Percentiles rank a stretch among this genome's conserved stretches.
phyloP scores from a whole-genome alignment of 1,140 invertebrate genomes.

The Drosophila kanapiae region DNA sequence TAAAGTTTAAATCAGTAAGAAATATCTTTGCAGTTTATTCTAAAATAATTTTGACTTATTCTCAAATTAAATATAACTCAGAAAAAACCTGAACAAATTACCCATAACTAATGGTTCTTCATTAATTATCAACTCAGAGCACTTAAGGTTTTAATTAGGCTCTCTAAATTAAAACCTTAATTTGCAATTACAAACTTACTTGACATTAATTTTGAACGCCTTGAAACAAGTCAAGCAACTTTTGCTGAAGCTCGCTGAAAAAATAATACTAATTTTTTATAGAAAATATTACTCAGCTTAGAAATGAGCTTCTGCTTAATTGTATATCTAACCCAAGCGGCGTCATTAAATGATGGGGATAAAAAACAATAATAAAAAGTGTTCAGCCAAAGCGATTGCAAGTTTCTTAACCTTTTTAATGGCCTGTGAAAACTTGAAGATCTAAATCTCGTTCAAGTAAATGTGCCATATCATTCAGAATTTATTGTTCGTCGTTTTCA shows the following conservation, averaged over 20 bases:
- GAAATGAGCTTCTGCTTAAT: slow-evolving; percentile 2
- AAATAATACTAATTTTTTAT: background rate
- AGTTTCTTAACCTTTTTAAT: slow-evolving; percentile 18
- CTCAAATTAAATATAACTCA: background rate
- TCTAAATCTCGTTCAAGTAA: slow-evolving; percentile 22
- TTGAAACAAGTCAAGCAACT: slow-evolving; percentile 37
- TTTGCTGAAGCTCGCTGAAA: slow-evolving; percentile 2
- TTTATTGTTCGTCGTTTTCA: background rate
- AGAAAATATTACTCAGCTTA: slow-evolving; percentile 4
- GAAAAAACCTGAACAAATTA: background rate
- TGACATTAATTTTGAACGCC: slow-evolving; percentile 35
- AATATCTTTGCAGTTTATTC: background rate
- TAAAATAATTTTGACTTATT: background rate
- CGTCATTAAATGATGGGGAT: background rate
- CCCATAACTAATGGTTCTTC: background rate
- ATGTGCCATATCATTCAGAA: slow-evolving; percentile 18
- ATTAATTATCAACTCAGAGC: background rate
- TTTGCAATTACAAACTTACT: slow-evolving; percentile 24
- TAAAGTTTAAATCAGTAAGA: no score
- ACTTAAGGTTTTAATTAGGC: background rate
- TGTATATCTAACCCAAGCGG: background rate
- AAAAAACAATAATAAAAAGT: slow-evolving; percentile 8
- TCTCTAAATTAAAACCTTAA: slow-evolving; percentile 1
- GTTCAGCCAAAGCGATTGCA: slow-evolving; percentile 16
- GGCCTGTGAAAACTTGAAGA: slow-evolving; percentile 21